These are phyloP conservation scores for Pangasianodon hypophthalmus DNA, from an alignment of 2,113 vertebrate species.

Conservation along the genomic window DNA sequence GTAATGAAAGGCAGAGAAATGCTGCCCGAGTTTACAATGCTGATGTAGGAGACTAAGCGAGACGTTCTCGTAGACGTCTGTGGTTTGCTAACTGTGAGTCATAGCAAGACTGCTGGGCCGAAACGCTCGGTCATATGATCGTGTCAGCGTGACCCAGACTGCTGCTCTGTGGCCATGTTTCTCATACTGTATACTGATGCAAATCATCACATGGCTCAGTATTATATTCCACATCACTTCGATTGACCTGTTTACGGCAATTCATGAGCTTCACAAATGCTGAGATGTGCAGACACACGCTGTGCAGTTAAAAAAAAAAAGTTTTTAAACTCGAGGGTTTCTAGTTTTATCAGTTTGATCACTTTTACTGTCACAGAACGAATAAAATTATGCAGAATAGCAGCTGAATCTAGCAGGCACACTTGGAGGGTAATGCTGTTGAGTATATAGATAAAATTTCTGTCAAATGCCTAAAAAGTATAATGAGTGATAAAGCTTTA, in stretches of 20 bases:
- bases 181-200: not conserved
- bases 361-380: too few relatives aligned
- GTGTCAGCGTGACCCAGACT: not conserved
- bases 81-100: constrained; percentile 3
- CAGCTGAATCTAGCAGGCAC: too few relatives aligned
- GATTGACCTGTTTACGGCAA: not conserved
- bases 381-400: too few relatives aligned
- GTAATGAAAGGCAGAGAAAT: not conserved
- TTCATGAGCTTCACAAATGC: not conserved
- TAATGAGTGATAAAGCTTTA: too few relatives aligned
- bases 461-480: too few relatives aligned
- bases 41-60: not conserved
- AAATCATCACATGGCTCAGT: not conserved
- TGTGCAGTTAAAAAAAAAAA: not conserved
- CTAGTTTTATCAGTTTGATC: too few relatives aligned
- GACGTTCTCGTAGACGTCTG: not conserved
- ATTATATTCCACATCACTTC: not conserved
- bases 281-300: not conserved
- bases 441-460: too few relatives aligned
- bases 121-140: not conserved
- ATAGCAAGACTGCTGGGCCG: not conserved
- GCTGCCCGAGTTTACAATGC: not conserved
- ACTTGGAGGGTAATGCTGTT: too few relatives aligned
- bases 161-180: not conserved
- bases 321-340: too few relatives aligned